Evolutionary conservation across 2,797 vertebrate species (phyloP).

Genomic region (Synanceia verrucosa): DNA sequence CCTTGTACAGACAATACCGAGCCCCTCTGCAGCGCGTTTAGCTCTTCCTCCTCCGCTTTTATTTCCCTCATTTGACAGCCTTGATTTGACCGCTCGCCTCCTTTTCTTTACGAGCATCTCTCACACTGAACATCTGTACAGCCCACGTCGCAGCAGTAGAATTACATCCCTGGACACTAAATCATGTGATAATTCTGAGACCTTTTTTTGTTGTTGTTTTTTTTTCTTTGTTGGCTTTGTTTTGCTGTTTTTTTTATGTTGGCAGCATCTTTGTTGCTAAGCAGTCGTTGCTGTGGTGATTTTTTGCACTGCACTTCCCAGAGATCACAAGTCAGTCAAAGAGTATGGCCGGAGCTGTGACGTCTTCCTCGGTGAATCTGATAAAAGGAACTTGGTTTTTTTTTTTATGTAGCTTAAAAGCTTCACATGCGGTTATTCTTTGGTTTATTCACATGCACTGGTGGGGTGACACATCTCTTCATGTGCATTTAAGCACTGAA

Average conservation of each 20-base stretch:
- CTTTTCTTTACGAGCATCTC: conserved; percentile 38
- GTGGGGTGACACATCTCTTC: not conserved
- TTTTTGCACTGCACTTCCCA: conserved; percentile 56
- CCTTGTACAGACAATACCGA: conserved; percentile 56
- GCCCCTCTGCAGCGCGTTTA: conserved; percentile 18
- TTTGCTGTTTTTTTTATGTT: conserved; percentile 21
- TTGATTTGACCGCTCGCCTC: conserved; percentile 57
- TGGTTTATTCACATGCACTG: not conserved
- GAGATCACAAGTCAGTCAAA: conserved; percentile 68
- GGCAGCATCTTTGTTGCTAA: conserved; percentile 74
- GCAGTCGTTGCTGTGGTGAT: conserved; percentile 76
- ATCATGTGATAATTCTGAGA: conserved; percentile 8
- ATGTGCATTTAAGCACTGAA: not conserved
- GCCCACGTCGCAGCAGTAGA: not conserved
- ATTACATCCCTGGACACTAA: not conserved
- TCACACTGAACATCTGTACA: conserved; percentile 4
- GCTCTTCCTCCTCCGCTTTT: conserved; percentile 48
- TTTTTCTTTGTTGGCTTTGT: not conserved
- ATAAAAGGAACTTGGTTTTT: conserved; percentile 40
- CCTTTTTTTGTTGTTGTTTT: conserved; percentile 27
- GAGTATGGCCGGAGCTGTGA: conserved; percentile 27
- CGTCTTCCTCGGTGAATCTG: conserved; percentile 8
- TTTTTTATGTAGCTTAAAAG: not conserved
- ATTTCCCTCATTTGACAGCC: conserved; percentile 53
- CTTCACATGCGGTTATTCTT: conserved; percentile 1